Evolutionary conservation across 2,888 invertebrate species (phyloP).

Genomic region (Pogonocherus hispidulus): DNA sequence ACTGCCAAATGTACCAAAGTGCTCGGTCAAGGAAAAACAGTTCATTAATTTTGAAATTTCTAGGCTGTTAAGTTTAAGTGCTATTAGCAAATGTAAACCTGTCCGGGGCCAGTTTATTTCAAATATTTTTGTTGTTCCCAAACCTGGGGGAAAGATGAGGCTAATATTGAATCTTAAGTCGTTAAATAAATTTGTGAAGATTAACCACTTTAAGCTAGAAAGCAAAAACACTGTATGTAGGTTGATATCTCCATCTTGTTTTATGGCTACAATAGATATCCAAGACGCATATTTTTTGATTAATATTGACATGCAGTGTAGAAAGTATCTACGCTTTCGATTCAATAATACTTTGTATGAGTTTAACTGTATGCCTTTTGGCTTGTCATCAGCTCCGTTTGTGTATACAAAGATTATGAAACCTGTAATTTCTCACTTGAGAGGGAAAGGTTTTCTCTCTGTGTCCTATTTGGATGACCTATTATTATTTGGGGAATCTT

Average conservation of each 20-base stretch:
- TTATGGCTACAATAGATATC: constrained; percentile 1
- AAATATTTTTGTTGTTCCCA: background rate
- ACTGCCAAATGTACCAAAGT: too few relatives aligned
- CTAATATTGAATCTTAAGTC: background rate
- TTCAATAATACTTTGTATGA: background rate
- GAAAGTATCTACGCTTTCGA: background rate
- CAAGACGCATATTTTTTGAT: background rate
- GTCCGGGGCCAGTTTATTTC: background rate
- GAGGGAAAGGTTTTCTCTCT: constrained; percentile 9
- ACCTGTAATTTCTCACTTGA: constrained; percentile 5
- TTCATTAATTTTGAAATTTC: too few relatives aligned
- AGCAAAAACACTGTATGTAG: background rate
- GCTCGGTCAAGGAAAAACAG: too few relatives aligned
- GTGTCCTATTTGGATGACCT: constrained; percentile 28
- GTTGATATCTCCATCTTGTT: background rate
- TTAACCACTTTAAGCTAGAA: constrained; percentile 10
- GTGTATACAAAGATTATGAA: constrained; percentile 19
- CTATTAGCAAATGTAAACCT: background rate
- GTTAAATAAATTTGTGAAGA: background rate
- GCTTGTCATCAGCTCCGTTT: background rate
- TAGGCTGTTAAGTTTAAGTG: too few relatives aligned
- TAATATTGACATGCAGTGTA: background rate
- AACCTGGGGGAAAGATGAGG: background rate
- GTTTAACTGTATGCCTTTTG: background rate
- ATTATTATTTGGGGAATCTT: constrained; percentile 2